Evolutionary conservation across 1,140 invertebrate genomes (phyloP).

Genomic region (Dreissena rostriformis): DNA sequence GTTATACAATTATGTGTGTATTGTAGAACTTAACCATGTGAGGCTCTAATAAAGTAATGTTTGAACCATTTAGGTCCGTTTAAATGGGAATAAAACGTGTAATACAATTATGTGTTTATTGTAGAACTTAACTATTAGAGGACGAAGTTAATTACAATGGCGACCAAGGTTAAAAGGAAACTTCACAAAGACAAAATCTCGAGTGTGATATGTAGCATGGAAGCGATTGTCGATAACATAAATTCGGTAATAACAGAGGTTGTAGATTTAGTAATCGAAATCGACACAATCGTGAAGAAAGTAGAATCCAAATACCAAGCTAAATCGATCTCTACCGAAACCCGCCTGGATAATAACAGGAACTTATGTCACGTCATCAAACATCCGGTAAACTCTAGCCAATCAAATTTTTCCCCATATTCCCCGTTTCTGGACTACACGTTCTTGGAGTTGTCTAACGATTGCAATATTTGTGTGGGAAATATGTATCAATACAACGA

Average conservation of each 20-base stretch:
- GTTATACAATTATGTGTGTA: too few species aligned
- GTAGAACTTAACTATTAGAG: too few species aligned
- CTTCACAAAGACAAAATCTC: too few species aligned
- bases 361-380: slow-evolving; percentile 20
- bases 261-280: slow-evolving; percentile 20
- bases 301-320: slow-evolving; percentile 15
- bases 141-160: too few species aligned
- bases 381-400: slow-evolving; percentile 4
- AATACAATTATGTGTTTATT: too few species aligned
- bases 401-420: slow-evolving; percentile 16
- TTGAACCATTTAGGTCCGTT: too few species aligned
- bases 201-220: slow-evolving; percentile 35
- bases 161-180: too few species aligned
- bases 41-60: too few species aligned
- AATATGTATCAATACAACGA: slow-evolving; percentile 39
- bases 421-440: slow-evolving; percentile 51
- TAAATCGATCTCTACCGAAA: background rate
- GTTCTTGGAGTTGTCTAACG: slow-evolving; percentile 49
- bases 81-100: too few species aligned
- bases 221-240: slow-evolving; percentile 33
- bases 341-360: slow-evolving; percentile 20
- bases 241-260: slow-evolving; percentile 33
- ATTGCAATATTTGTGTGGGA: slow-evolving; percentile 1
- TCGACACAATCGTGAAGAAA: slow-evolving; percentile 40
- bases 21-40: too few species aligned